Conservation (phyloP, 2,888 invertebrate species). For the Tolmerus cingulatus region DNA sequence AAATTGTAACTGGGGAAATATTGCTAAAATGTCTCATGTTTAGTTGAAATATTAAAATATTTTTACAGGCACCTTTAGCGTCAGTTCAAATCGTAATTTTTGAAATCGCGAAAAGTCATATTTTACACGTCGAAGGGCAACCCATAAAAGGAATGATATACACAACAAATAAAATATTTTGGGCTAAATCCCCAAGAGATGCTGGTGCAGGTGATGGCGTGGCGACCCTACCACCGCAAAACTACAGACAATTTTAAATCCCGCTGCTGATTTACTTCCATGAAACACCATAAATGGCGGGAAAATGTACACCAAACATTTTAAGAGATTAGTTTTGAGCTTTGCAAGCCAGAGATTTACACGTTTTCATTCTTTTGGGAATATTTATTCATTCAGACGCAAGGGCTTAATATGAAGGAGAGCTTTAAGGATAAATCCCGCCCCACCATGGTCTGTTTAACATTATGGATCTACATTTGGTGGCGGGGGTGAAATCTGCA, state of each 20-base stretch:
- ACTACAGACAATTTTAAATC: conserved; percentile 12
- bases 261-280: conserved; percentile 17
- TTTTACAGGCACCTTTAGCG: not conserved
- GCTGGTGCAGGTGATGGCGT: not conserved
- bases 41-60: not conserved
- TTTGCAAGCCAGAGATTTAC: conserved; percentile 19
- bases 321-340: conserved; percentile 38
- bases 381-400: not conserved
- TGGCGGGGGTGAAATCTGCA: not conserved
- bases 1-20: not conserved
- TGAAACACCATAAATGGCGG: not conserved
- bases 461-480: not conserved
- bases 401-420: conserved; percentile 8
- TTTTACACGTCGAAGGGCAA: not conserved
- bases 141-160: not conserved
- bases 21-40: not conserved
- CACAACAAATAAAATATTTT: conserved; percentile 14
- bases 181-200: not conserved
- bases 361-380: conserved; percentile 15
- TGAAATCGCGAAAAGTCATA: not conserved
- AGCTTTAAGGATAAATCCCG: conserved; percentile 26
- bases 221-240: not conserved
- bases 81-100: not conserved
- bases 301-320: conserved; percentile 27
- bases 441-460: not conserved